Conservation (phyloP, 2,113 vertebrate genomes). For the Phaethornis superciliosus region DNA sequence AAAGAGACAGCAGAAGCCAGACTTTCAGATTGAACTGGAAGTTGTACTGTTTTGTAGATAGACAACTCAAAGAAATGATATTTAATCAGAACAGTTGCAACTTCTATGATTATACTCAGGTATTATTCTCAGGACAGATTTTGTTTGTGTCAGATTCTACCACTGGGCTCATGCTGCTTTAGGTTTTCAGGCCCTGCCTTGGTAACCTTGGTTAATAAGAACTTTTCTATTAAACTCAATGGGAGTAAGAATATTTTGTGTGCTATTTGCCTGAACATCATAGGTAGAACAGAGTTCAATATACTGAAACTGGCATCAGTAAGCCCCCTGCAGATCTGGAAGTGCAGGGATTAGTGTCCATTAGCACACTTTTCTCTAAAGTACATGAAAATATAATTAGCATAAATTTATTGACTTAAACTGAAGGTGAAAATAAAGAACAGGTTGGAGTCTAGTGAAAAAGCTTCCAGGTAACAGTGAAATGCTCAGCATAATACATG, state of each 20-base stretch:
- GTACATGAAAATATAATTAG: neutral
- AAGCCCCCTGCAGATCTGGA: conserved; percentile 16
- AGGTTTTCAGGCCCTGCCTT: neutral
- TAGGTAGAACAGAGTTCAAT: neutral
- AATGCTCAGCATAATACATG: neutral
- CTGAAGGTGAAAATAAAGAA: neutral
- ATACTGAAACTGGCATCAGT: neutral
- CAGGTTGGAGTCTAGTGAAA: neutral
- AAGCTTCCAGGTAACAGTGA: neutral
- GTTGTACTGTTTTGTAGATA: neutral
- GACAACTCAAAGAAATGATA: neutral
- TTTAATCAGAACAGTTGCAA: neutral
- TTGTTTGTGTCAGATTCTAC: neutral
- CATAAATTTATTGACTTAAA: conserved; percentile 8
- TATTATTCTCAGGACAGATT: neutral
- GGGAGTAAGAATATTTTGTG: neutral
- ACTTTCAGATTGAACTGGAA: neutral
- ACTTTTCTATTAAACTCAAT: neutral
- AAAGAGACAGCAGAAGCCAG: neutral
- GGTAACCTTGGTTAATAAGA: neutral
- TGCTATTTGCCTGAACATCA: neutral
- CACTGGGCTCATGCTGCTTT: neutral
- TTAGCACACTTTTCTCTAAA: conserved; percentile 10
- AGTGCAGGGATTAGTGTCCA: conserved; percentile 3
- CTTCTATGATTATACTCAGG: neutral